These are phyloP conservation scores for Caradrina kadenii DNA, from an alignment of 2,888 invertebrate genomes.

Conservation along the genomic window DNA sequence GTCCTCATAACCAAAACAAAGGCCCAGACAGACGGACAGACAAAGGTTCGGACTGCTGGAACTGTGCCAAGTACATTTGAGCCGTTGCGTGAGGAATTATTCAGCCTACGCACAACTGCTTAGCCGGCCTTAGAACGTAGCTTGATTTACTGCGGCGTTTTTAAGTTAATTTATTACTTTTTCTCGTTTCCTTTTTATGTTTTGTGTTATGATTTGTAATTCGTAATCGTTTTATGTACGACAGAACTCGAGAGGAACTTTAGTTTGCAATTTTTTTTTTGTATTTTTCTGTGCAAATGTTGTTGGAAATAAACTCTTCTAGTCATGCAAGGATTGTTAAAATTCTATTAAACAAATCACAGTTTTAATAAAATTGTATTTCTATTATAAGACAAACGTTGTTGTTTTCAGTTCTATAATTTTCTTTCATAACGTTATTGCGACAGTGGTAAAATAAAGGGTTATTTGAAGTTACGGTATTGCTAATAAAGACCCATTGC, in stretches of 20 bases:
- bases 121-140: constrained; percentile 38
- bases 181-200: background rate
- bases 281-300: background rate
- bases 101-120: constrained; percentile 58
- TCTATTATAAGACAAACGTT: constrained; percentile 29
- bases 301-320: background rate
- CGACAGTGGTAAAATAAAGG: constrained; percentile 23
- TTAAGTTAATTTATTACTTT: constrained; percentile 25
- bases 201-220: constrained; percentile 9
- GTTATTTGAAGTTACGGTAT: constrained; percentile 32
- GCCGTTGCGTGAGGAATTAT: constrained; percentile 64
- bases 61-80: constrained; percentile 74
- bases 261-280: background rate
- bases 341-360: constrained; percentile 11
- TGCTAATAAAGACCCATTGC: constrained; percentile 40
- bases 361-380: constrained; percentile 29
- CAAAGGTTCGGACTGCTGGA: constrained; percentile 79
- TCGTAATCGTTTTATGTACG: constrained; percentile 11
- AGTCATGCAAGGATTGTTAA: constrained; percentile 18
- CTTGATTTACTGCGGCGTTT: constrained; percentile 38
- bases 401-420: constrained; percentile 21
- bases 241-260: background rate
- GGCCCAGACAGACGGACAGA: constrained; percentile 79
- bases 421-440: constrained; percentile 26
- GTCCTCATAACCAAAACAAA: constrained; percentile 77